Evolutionary conservation across 2,113 vertebrate species (phyloP).

Genomic region (Coregonus clupeaformis): DNA sequence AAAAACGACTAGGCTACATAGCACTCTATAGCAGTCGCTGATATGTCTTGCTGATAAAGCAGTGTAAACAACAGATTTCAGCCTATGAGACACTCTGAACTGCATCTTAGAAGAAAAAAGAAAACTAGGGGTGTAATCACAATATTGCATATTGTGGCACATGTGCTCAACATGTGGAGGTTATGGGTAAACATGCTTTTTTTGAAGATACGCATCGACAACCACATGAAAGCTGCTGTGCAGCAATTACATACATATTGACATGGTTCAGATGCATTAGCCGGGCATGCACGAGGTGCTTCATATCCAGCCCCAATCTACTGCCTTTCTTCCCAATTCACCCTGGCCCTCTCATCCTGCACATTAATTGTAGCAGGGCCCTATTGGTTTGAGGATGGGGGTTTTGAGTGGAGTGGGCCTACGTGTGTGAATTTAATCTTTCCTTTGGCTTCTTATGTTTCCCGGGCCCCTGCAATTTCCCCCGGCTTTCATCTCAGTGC

Average conservation of each 20-base stretch:
- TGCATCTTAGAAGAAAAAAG: neutral
- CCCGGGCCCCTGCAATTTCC: conserved; percentile 58
- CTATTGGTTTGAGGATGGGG: conserved; percentile 31
- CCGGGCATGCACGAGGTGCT: conserved; percentile 35
- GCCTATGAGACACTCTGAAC: neutral
- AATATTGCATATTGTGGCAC: conserved; percentile 27
- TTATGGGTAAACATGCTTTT: conserved; percentile 33
- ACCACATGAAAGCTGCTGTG: conserved; percentile 57
- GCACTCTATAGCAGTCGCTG: neutral
- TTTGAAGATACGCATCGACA: conserved; percentile 19
- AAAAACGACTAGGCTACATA: too few species aligned
- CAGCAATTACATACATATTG: conserved; percentile 69
- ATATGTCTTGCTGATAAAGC: neutral
- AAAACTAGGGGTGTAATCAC: neutral
- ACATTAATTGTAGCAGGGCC: conserved; percentile 55
- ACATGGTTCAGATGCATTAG: conserved; percentile 60
- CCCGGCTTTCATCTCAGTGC: conserved; percentile 60
- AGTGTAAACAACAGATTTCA: neutral
- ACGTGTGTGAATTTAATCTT: conserved; percentile 61
- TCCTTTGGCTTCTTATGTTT: conserved; percentile 58
- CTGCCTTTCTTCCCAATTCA: conserved; percentile 52
- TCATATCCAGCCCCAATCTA: conserved; percentile 58
- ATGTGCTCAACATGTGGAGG: conserved; percentile 43
- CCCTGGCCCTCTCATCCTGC: conserved; percentile 52
- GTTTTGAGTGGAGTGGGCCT: conserved; percentile 35